Conservation (phyloP, 1,140 invertebrate species). For the Planococcus citri region DNA sequence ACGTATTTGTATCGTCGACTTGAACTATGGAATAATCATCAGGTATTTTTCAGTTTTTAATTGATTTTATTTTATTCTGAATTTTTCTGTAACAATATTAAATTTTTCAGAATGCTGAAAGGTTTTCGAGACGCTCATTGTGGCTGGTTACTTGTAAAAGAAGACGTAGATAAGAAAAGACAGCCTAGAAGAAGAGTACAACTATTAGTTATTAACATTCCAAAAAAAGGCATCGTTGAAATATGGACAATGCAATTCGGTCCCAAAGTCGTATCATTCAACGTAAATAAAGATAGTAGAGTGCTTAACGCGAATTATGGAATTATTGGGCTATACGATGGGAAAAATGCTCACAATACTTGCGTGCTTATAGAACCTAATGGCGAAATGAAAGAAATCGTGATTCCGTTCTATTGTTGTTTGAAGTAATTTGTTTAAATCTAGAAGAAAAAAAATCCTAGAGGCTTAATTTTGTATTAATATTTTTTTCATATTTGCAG, state of each 20-base stretch:
- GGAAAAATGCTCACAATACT: background rate
- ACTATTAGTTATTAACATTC: slow-evolving; percentile 76
- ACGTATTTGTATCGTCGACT: slow-evolving; percentile 71
- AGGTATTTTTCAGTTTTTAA: slow-evolving; percentile 40
- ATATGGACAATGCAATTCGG: slow-evolving; percentile 78
- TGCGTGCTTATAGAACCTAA: background rate
- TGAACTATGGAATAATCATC: slow-evolving; percentile 59
- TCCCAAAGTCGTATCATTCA: slow-evolving; percentile 76
- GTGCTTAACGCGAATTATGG: background rate
- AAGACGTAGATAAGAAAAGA: slow-evolving; percentile 37
- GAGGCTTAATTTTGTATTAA: background rate
- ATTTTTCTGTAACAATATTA: background rate
- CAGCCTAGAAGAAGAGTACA: slow-evolving; percentile 42
- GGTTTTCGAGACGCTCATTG: slow-evolving; percentile 83
- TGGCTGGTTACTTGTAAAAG: slow-evolving; percentile 72
- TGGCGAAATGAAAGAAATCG: slow-evolving; percentile 4
- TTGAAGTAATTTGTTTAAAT: background rate
- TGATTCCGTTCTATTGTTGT: slow-evolving; percentile 4
- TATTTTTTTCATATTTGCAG: slow-evolving; percentile 32
- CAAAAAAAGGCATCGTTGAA: slow-evolving; percentile 69
- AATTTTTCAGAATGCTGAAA: slow-evolving; percentile 30
- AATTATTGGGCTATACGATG: slow-evolving; percentile 10
- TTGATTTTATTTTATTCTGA: background rate
- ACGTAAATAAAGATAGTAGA: slow-evolving; percentile 59
- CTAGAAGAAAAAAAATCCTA: background rate